Base-by-base conservation (phyloP, 2,888 invertebrate genomes). In the Theretra japonica region DNA sequence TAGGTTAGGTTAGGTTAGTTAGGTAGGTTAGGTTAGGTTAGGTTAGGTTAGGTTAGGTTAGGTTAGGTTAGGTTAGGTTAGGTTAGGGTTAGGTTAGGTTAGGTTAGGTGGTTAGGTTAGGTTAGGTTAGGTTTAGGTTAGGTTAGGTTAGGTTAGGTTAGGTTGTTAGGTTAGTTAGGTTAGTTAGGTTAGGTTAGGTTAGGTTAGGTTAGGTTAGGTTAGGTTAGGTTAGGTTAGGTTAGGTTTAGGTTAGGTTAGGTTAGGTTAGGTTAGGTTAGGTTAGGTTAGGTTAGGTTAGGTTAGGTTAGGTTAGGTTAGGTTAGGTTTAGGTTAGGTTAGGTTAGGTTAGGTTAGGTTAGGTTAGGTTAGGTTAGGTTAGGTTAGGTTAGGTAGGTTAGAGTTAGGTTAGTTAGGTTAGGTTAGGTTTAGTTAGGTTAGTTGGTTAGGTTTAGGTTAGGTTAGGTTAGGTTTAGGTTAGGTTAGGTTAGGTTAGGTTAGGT, bases 201-300 rank as follows among this genome's bases (percentile, higher is more conserved):
- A 28, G 28, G 28, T 2, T 73, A 73, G 74, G 75, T 76, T 73
- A 72, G 75, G 75, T 77, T 75, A 76, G 76, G 76, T 75, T 75
- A 77, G 77, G 77, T 75, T 75, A 77, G 75, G 77, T 77, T 75
- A 75, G 75, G 75, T 75, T 75, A 75, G 75, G 75, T 75, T 75
- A 75, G 75, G 73, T 73, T 73, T 59, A 73, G 73, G 73, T 73
- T 73, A 73, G 73, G 73, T 72, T 75, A 73, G 75, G 73, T 73
- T 72, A 73, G 75, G 75, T 77, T 68, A 68, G 68, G 68, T 68
- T 70, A 73, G 73, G 65, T 70, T 68, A 73, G 73, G 70, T 70
- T 70, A 70, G 73, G 73, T 70, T 70, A 73, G 70, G 70, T 70
- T 70, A 73, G 70, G 70, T 70, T 70, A 73, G 70, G 70, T 70